phyloP scores from a whole-genome alignment of 2,113 vertebrate genomes.

The Patagioenas fasciata region DNA sequence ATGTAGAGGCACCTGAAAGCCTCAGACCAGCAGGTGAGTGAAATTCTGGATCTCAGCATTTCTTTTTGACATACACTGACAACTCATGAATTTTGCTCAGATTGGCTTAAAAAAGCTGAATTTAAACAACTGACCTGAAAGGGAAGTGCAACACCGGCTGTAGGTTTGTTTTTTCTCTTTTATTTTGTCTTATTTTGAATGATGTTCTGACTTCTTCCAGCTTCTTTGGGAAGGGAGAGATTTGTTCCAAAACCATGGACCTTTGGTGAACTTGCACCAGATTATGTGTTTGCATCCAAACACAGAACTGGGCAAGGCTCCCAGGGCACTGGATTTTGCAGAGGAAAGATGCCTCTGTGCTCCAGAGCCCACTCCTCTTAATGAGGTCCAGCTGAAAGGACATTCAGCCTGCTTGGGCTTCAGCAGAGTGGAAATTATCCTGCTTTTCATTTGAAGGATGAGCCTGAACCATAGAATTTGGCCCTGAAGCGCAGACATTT shows the following conservation, averaged over 20 bases:
- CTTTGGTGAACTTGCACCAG: conserved; percentile 8
- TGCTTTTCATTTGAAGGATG: conserved; percentile 1
- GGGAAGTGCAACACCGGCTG: neutral
- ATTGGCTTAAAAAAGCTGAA: neutral
- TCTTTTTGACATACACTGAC: neutral
- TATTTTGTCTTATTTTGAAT: neutral
- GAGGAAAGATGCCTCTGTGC: neutral
- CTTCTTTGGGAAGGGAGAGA: neutral
- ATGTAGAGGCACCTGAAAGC: neutral
- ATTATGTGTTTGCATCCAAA: neutral
- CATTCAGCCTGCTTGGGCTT: neutral
- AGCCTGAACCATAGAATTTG: neutral
- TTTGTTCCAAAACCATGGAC: neutral
- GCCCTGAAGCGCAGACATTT: neutral
- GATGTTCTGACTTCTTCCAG: neutral
- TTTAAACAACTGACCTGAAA: neutral
- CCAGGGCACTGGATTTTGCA: neutral
- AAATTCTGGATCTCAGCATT: neutral
- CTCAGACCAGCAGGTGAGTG: neutral
- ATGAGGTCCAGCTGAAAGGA: neutral
- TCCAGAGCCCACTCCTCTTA: neutral
- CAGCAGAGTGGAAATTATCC: neutral
- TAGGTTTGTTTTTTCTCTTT: neutral
- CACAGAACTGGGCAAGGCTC: neutral
- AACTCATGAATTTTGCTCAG: neutral